These are phyloP conservation scores for Perizoma flavofasciatum DNA, from an alignment of 2,888 invertebrate species.

Conservation along the genomic window DNA sequence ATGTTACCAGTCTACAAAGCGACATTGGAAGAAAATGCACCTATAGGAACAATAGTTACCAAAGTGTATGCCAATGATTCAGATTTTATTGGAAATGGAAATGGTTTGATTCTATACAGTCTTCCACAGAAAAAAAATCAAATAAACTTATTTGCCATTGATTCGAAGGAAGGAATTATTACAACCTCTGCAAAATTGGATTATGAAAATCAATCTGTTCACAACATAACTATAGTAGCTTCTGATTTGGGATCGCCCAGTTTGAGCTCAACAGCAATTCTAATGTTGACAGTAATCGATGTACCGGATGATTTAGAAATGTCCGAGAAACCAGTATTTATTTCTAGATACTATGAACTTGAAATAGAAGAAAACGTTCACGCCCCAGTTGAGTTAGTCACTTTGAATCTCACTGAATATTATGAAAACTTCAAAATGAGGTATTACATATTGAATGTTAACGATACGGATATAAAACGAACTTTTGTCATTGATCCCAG, in stretches of 20 bases:
- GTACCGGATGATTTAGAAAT: conserved; percentile 84
- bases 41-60: conserved; percentile 89
- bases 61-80: conserved; percentile 93
- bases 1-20: conserved; percentile 90
- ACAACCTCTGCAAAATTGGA: conserved; percentile 89
- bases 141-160: conserved; percentile 88
- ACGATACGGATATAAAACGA: conserved; percentile 82
- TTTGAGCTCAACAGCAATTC: conserved; percentile 89
- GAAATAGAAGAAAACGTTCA: conserved; percentile 92
- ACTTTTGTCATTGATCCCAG: conserved; percentile 90
- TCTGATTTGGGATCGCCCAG: conserved; percentile 94
- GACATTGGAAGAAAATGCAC: conserved; percentile 88
- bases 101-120: conserved; percentile 91
- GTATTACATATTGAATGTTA: conserved; percentile 86
- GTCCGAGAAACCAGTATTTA: conserved; percentile 81
- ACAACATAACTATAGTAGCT: conserved; percentile 92
- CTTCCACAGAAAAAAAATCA: conserved; percentile 86
- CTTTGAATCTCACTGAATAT: conserved; percentile 89
- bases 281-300: conserved; percentile 87
- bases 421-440: conserved; percentile 86
- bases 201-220: conserved; percentile 86
- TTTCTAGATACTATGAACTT: conserved; percentile 90
- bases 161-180: conserved; percentile 93
- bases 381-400: conserved; percentile 89
- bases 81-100: conserved; percentile 94